Conservation (phyloP, 2,797 vertebrate species). For the Hydrocynus forskahlii region DNA sequence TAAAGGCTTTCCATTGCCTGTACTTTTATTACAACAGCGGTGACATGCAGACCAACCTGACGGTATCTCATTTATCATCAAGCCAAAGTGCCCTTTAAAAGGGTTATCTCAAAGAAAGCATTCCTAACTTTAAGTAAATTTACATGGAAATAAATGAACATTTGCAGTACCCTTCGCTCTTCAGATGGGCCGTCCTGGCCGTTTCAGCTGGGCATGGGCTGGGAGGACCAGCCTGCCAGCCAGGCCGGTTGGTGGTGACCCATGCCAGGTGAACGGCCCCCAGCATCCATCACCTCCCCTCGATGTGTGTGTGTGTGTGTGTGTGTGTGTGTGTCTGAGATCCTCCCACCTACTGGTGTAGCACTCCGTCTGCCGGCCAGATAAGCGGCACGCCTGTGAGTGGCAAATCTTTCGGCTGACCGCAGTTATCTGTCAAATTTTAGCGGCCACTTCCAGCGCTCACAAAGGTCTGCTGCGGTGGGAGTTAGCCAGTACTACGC, state of each 20-base stretch:
- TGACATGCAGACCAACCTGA: neutral
- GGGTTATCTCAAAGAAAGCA: neutral
- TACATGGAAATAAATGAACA: constrained; percentile 4
- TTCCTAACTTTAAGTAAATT: neutral
- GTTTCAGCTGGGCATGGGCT: neutral
- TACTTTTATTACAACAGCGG: neutral
- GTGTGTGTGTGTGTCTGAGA: constrained; percentile 12
- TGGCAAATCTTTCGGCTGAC: constrained; percentile 77
- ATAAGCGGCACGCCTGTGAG: constrained; percentile 71
- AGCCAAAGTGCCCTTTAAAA: neutral
- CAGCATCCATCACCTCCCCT: constrained; percentile 18
- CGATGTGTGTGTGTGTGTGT: constrained; percentile 22
- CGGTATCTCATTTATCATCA: neutral
- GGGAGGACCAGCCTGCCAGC: neutral
- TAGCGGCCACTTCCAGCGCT: constrained; percentile 61
- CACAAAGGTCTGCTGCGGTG: constrained; percentile 68
- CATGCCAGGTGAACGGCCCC: constrained; percentile 9
- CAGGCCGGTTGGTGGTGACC: neutral
- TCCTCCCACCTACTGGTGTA: constrained; percentile 58
- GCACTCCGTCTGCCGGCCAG: constrained; percentile 73
- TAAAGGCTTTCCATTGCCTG: too few relatives aligned
- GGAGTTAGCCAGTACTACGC: constrained; percentile 74
- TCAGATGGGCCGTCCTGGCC: neutral
- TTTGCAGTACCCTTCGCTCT: neutral
- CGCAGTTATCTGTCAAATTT: constrained; percentile 75